A percentile compares a stretch with the other conserved stretches of the same genome.
Conservation (phyloP, 1,140 invertebrate genomes). For the Telenomus remus region DNA sequence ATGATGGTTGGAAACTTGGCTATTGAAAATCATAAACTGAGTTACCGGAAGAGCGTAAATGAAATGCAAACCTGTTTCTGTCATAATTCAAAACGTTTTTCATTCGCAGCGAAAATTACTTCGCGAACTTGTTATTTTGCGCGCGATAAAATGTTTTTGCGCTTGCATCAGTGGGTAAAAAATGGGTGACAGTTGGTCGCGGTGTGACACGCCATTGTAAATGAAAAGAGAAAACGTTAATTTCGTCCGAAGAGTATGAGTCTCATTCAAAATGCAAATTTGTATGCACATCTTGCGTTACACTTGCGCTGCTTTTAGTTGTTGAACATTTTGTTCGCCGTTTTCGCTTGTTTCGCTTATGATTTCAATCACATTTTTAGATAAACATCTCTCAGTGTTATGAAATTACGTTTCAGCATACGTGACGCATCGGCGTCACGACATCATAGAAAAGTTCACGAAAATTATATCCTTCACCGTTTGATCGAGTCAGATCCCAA, state of each 20-base stretch:
- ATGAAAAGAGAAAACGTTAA: slow-evolving; percentile 6
- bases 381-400: slow-evolving; percentile 51
- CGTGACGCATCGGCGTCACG: slow-evolving; percentile 46
- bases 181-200: not conserved
- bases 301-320: slow-evolving; percentile 32
- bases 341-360: slow-evolving; percentile 27
- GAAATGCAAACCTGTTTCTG: slow-evolving; percentile 20
- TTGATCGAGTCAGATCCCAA: too few species aligned
- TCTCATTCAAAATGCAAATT: slow-evolving; percentile 36
- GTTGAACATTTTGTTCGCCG: slow-evolving; percentile 13
- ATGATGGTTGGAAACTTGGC: too few species aligned
- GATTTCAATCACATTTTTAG: slow-evolving; percentile 54
- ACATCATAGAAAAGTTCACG: slow-evolving; percentile 29
- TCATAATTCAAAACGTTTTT: slow-evolving; percentile 26
- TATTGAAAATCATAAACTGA: slow-evolving; percentile 26
- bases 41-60: slow-evolving; percentile 29
- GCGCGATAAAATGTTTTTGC: not conserved
- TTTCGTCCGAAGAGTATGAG: slow-evolving; percentile 14
- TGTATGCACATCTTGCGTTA: slow-evolving; percentile 18
- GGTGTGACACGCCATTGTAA: not conserved
- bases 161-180: not conserved
- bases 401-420: slow-evolving; percentile 53
- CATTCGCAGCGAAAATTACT: slow-evolving; percentile 7
- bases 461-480: slow-evolving; percentile 21
- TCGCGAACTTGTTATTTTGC: slow-evolving; percentile 1